Base-by-base conservation (phyloP, 92 coral and sea anemone species). In the Phymanthus crucifer region DNA sequence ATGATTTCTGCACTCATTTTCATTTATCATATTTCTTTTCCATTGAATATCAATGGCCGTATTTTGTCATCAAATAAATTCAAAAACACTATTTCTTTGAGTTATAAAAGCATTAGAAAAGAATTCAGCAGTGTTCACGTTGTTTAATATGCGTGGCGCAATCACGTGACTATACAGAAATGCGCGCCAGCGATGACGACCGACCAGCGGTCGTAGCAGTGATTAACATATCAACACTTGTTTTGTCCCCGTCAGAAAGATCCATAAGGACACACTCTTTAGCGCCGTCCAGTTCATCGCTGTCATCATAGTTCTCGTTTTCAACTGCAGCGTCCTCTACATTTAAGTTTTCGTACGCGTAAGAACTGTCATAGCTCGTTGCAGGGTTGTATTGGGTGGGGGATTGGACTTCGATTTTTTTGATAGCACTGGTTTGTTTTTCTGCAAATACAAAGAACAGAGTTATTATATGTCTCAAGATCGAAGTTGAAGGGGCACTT, bases 201-300 rank as follows among this genome's bases (percentile, higher is more conserved):
- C 10, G 40, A 36, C 45, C 68, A 67, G 83, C 75, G 52, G 74
- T 67, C 24, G 50, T 23, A 47, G 81, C 87, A 31, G 54, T 74
- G 36, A 90, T 24, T 40, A 87, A 83, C 19, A 75, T 57, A 71
- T 90, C 97, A 56, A 76, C 77, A 50, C 91, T 92, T 34, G 87
- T 82, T 1, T 85, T 92, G 50, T 89, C 90, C 32, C 90, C 84
- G 33, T 92, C 97, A 32, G 92, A 84, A 73, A 92, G 29, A 64
- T 92, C 97, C 74, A 86, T 83, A 13, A 92, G 81, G 3, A 90
- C 89, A 43, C 93, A 83, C 57, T 92, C 94, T 21, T 83, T 69
- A 27, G 56, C 80, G 21, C 33, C 78, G 45, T 81, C 72, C 45
- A 67, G 64, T 18, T 85, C 89, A 40, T 83, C 73, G 46, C 80